Conservation (phyloP, 2,888 invertebrate species). For the Drosophila borborema region DNA sequence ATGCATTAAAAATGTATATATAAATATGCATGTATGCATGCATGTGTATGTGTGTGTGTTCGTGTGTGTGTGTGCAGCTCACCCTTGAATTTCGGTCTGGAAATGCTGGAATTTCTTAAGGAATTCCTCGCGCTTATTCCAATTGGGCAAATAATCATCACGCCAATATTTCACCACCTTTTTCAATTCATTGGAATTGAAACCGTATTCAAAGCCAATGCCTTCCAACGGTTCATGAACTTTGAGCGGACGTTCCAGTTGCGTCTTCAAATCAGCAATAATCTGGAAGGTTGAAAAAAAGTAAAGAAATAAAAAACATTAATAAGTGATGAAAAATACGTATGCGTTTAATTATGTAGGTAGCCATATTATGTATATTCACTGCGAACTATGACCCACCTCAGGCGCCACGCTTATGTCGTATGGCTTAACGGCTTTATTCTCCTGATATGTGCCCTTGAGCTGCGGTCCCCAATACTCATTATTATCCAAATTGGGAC, state of each 20-base stretch:
- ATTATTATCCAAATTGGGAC: constrained; percentile 79
- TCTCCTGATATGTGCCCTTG: constrained; percentile 75
- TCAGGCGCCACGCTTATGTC: constrained; percentile 75
- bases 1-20: not conserved
- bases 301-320: not conserved
- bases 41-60: not conserved
- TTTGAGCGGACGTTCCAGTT: constrained; percentile 87
- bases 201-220: constrained; percentile 92
- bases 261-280: constrained; percentile 87
- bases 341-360: too few species aligned
- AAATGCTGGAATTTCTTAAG: constrained; percentile 92
- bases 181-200: constrained; percentile 89
- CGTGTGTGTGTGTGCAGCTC: constrained; percentile 38
- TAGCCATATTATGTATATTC: not conserved
- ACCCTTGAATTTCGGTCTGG: constrained; percentile 90
- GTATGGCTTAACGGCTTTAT: constrained; percentile 75
- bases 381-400: constrained; percentile 53
- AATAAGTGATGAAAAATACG: not conserved
- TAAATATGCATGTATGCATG: not conserved
- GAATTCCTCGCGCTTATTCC: constrained; percentile 88
- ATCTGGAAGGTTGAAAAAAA: constrained; percentile 78
- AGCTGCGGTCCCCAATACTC: constrained; percentile 84
- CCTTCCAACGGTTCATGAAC: constrained; percentile 88
- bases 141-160: constrained; percentile 89
- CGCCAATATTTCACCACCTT: constrained; percentile 92